A percentile compares a stretch with the other conserved stretches of the same genome.
These are phyloP conservation scores for Cristatella mucedo DNA, from an alignment of 2,888 invertebrate species.

Conservation along the genomic window DNA sequence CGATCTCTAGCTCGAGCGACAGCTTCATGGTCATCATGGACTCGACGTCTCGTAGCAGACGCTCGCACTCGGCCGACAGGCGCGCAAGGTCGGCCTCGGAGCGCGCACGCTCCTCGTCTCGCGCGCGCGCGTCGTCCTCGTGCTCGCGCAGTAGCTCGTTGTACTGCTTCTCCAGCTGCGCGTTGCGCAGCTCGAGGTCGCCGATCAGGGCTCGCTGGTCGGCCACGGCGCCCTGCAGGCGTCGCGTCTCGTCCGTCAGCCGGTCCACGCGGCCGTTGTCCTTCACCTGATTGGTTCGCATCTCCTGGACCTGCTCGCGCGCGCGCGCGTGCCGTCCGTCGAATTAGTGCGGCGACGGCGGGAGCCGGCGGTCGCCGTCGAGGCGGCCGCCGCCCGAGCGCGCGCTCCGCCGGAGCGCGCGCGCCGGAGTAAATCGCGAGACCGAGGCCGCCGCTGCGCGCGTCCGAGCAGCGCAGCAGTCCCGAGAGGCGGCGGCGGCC, in stretches of 20 bases:
- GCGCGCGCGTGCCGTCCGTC: neutral
- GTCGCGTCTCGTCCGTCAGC: conserved; percentile 40
- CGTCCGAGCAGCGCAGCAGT: too few relatives aligned
- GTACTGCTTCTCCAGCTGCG: conserved; percentile 41
- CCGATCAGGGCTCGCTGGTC: conserved; percentile 40
- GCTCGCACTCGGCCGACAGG: conserved; percentile 30
- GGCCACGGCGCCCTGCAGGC: conserved; percentile 30
- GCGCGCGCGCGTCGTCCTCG: conserved; percentile 34
- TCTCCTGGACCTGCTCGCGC: conserved; percentile 39
- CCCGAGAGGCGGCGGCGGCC: too few relatives aligned
- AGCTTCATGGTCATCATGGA: conserved; percentile 41
- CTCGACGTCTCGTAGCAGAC: conserved; percentile 23
- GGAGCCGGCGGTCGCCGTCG: too few relatives aligned
- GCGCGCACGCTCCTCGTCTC: conserved; percentile 26
- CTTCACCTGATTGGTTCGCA: conserved; percentile 40
- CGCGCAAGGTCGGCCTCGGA: conserved; percentile 7
- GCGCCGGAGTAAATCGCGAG: too few relatives aligned
- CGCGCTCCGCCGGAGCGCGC: too few relatives aligned
- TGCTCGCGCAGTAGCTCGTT: conserved; percentile 40
- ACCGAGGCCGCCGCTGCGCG: too few relatives aligned
- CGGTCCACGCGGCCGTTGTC: conserved; percentile 41
- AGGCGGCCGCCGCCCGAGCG: too few relatives aligned
- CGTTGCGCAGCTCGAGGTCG: conserved; percentile 42
- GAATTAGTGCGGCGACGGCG: too few relatives aligned
- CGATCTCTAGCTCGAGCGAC: conserved; percentile 43